phyloP scores from a whole-genome alignment of 2,113 vertebrate species.

The Calypte anna region DNA sequence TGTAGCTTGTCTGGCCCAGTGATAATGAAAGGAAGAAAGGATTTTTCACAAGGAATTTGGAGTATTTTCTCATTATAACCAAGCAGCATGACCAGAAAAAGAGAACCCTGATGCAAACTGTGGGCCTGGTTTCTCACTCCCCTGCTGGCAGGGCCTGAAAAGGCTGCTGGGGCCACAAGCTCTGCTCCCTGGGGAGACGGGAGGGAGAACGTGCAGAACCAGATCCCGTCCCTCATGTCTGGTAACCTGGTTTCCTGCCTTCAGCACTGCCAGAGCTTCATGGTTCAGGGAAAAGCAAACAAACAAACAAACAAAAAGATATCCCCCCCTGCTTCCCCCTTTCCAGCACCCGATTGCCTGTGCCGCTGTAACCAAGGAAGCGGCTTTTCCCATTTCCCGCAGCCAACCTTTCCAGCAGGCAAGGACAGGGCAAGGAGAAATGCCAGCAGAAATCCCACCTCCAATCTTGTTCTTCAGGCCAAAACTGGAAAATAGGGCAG shows the following conservation, averaged over 20 bases:
- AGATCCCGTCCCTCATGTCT: not conserved
- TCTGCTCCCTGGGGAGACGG: not conserved
- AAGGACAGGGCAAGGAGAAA: not conserved
- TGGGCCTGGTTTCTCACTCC: conserved; percentile 38
- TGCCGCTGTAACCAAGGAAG: not conserved
- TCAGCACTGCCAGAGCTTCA: conserved; percentile 20
- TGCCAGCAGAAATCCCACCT: not conserved
- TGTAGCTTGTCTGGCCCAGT: conserved; percentile 26
- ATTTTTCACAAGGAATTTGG: conserved; percentile 48
- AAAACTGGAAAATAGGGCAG: not conserved
- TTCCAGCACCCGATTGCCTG: not conserved
- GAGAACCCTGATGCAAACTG: not conserved
- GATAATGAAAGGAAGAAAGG: conserved; percentile 45
- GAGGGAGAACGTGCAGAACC: not conserved
- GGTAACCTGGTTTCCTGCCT: not conserved
- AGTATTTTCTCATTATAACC: conserved; percentile 64
- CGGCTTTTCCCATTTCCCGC: not conserved
- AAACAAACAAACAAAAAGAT: not conserved
- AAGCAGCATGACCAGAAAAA: conserved; percentile 45
- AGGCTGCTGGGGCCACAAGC: not conserved
- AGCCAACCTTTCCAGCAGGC: not conserved
- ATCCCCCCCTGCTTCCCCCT: not conserved
- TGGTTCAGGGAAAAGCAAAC: conserved; percentile 26
- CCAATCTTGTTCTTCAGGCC: not conserved
- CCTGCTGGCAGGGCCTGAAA: not conserved